phyloP scores from a whole-genome alignment of 1,140 invertebrate genomes.

The Magallana ariakensis region DNA sequence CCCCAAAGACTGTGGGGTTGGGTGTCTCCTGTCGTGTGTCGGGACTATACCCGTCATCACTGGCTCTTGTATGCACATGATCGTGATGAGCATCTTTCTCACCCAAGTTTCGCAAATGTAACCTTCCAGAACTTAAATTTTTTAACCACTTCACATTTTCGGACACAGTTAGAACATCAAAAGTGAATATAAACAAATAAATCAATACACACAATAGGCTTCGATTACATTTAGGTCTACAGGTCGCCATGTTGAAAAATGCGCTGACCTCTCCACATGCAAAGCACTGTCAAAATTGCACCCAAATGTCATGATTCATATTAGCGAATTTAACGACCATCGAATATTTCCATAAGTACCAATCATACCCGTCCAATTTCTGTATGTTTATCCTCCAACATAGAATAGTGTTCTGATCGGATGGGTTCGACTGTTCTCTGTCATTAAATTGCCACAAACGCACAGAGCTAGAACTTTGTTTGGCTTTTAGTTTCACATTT shows the following conservation, averaged over 20 bases:
- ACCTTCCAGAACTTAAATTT: conserved; percentile 52
- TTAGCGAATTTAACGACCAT: not conserved
- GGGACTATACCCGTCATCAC: conserved; percentile 65
- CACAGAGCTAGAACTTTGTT: conserved; percentile 57
- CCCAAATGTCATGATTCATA: conserved; percentile 25
- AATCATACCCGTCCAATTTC: not conserved
- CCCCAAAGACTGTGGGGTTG: conserved; percentile 69
- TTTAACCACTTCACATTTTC: conserved; percentile 52
- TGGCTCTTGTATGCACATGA: conserved; percentile 47
- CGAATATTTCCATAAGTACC: not conserved
- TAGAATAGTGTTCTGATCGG: not conserved
- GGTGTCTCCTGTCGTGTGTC: conserved; percentile 68
- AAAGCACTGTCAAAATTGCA: conserved; percentile 13
- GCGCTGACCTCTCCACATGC: conserved; percentile 50
- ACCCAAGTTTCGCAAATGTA: conserved; percentile 63
- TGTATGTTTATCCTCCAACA: not conserved
- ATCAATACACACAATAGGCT: conserved; percentile 53
- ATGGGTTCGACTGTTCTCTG: not conserved
- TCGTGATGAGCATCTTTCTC: conserved; percentile 51
- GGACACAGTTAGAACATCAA: conserved; percentile 40
- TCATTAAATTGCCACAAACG: conserved; percentile 64
- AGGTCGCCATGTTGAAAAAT: conserved; percentile 71
- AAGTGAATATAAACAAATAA: conserved; percentile 48
- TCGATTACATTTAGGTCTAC: conserved; percentile 47
- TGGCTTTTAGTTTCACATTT: conserved; percentile 56